Evolutionary conservation across 2,113 vertebrate species (phyloP), one percentile per base, ranked within the genome.

Genomic region (Arothron firmamentum): DNA sequence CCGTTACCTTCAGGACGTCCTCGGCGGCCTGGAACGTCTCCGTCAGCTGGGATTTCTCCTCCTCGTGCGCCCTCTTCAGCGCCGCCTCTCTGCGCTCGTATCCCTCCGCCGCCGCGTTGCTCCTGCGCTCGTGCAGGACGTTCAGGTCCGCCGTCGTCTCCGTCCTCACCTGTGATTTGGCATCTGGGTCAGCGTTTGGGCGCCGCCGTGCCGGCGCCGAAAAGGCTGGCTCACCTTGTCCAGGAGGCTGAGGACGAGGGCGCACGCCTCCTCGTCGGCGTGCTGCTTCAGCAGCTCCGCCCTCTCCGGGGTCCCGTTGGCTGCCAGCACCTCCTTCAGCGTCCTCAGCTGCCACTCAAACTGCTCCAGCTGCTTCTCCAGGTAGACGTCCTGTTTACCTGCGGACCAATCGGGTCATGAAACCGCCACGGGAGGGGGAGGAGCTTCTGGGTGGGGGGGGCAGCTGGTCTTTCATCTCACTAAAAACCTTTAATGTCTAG

Each of bases 151-250:
- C 72, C 19, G 90, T 75, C 5, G 80, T 90, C 62, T 89, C 87
- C 1, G 88, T 88, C 74, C 89, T 92, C 67, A 92, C 92, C 94
- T 96, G 81, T 12, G 45, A 21, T n/a, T 8, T 11, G 18, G n/a
- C 3, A 13, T 7, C 18, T 14, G 18, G 34, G 16, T 17, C 4
- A 34, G 21, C 8, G 28, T n/a, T 3, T 23, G 21, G 2, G 21
- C 17, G 19, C n/a, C 13, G 18, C 49, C 53, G 15, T 17, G 18
- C 49, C 53, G 15, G 4, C 45, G n/a, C 15, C 45, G 45, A 6
- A n/a, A n/a, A n/a, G n/a, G 17, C 38, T 21, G 0, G 7, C 53
- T 74, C 56, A 91, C 91, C 90, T 90, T 88, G 1, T 90, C 84
- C 0, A 81, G 72, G 62, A 91, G 70, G 60, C 61, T 74, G 20